Evolutionary conservation across 2,113 vertebrate species (phyloP).

Genomic region (Circaetus gallicus): DNA sequence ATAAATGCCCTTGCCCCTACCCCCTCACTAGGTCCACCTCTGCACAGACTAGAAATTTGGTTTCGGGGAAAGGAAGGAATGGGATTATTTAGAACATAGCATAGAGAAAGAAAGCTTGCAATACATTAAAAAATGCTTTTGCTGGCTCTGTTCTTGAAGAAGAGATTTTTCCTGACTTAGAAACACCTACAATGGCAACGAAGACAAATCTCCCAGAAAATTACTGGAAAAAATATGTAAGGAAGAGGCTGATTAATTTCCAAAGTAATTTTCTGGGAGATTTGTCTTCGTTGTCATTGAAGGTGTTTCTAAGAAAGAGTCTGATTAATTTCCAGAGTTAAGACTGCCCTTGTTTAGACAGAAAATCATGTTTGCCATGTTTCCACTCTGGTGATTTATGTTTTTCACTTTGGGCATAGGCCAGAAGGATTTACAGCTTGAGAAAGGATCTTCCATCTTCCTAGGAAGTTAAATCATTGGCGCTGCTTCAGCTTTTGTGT

Average conservation of each 20-base stretch:
- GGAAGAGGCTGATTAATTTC: constrained; percentile 21
- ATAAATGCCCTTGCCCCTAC: background rate
- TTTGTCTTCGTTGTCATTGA: constrained; percentile 5
- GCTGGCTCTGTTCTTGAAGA: background rate
- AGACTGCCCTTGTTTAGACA: background rate
- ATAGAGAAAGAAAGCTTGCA: background rate
- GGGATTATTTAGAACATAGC: background rate
- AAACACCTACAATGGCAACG: background rate
- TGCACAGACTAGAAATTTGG: background rate
- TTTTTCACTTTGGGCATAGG: constrained; percentile 22
- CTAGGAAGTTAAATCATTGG: constrained; percentile 40
- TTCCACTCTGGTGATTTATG: constrained; percentile 36
- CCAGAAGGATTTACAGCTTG: constrained; percentile 53
- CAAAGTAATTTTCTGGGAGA: background rate
- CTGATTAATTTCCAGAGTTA: constrained; percentile 26
- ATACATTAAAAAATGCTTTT: background rate
- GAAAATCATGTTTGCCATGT: constrained; percentile 38
- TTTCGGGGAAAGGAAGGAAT: background rate
- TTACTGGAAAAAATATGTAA: constrained; percentile 2
- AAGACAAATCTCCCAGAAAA: constrained; percentile 16
- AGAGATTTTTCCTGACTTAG: background rate
- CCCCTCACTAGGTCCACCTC: background rate
- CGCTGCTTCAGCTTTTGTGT: constrained; percentile 44
- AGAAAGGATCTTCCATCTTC: constrained; percentile 50
- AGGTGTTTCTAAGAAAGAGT: constrained; percentile 14